Evolutionary conservation across 2,797 vertebrate species (phyloP).

Genomic region (Halcyon leucocephala): DNA sequence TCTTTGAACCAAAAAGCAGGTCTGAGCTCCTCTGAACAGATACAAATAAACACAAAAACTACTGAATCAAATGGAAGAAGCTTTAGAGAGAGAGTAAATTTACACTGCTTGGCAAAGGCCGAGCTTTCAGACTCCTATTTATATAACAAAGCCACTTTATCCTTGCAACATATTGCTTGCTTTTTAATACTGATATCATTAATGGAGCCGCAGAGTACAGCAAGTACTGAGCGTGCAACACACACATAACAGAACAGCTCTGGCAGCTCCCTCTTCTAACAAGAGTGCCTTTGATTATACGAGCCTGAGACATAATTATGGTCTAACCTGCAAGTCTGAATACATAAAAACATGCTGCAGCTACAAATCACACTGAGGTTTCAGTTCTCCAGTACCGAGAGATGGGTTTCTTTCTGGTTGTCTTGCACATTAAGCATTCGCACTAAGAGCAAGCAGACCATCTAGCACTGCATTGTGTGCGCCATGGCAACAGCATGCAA

Average conservation of each 20-base stretch:
- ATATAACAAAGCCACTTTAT: conserved; percentile 12
- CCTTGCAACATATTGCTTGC: conserved; percentile 28
- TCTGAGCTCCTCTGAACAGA: background rate
- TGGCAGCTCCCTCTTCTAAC: background rate
- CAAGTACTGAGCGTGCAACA: background rate
- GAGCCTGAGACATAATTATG: background rate
- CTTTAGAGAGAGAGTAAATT: background rate
- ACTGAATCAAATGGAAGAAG: background rate
- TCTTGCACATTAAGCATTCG: background rate
- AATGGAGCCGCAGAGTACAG: background rate
- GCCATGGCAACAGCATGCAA: background rate
- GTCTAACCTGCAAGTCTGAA: background rate
- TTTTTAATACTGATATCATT: background rate
- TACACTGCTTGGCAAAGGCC: background rate
- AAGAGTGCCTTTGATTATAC: background rate
- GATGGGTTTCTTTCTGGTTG: accelerated
- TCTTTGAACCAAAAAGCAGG: background rate
- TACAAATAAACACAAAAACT: conserved; percentile 13
- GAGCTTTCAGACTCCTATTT: background rate
- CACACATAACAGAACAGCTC: background rate
- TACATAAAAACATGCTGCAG: background rate
- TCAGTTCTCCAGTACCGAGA: background rate
- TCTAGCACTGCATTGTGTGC: accelerated
- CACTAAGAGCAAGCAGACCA: background rate
- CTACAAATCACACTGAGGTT: background rate